Evolutionary conservation across 2,797 vertebrate species (phyloP).

Genomic region (Syngnathus acus): DNA sequence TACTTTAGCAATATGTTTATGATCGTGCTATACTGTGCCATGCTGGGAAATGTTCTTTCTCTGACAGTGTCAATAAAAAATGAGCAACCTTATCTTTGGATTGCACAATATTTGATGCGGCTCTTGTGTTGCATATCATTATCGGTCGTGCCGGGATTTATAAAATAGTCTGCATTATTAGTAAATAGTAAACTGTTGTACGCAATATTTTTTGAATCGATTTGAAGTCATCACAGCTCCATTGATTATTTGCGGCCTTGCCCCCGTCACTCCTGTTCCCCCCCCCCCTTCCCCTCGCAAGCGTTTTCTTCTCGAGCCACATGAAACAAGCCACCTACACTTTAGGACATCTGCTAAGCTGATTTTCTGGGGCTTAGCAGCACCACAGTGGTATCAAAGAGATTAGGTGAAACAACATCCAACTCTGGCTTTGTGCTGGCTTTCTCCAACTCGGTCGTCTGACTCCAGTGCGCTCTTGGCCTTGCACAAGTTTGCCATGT

Average conservation of each 20-base stretch:
- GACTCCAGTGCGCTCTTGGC: constrained; percentile 26
- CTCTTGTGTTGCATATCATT: background rate
- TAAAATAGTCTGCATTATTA: background rate
- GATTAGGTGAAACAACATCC: constrained; percentile 73
- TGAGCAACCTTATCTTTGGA: background rate
- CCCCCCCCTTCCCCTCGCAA: constrained; percentile 32
- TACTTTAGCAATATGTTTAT: background rate
- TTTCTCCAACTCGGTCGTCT: constrained; percentile 52
- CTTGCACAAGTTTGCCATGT: constrained; percentile 15
- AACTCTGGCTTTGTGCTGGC: constrained; percentile 66
- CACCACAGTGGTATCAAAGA: constrained; percentile 67
- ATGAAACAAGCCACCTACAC: constrained; percentile 72
- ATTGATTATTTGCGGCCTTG: constrained; percentile 42
- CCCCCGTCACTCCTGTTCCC: constrained; percentile 30
- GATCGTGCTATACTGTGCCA: background rate
- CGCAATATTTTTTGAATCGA: no score
- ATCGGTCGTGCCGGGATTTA: background rate
- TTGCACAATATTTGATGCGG: background rate
- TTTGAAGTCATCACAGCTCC: constrained; percentile 32
- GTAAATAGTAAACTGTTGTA: no score
- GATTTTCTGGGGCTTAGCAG: constrained; percentile 72
- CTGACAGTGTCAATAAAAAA: no score
- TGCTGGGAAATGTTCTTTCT: no score
- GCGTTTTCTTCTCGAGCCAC: constrained; percentile 51
- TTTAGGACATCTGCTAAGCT: constrained; percentile 75